These are phyloP conservation scores for Copsychus sechellarum DNA, from an alignment of 2,113 vertebrate genomes.

Conservation along the genomic window DNA sequence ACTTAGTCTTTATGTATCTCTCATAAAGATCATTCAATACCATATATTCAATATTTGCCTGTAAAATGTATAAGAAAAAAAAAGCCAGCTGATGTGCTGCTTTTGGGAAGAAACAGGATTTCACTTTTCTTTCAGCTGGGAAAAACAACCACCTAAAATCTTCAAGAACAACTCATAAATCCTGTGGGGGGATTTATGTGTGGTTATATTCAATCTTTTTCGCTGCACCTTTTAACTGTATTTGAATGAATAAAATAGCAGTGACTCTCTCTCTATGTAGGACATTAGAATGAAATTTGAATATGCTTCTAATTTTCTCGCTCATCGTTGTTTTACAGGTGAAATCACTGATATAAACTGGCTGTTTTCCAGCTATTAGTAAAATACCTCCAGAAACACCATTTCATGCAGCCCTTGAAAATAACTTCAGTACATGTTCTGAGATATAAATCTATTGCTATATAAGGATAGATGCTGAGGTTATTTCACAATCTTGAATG, in stretches of 20 bases:
- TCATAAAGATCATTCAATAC: background rate
- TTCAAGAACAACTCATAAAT: background rate
- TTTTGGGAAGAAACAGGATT: background rate
- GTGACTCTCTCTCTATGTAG: background rate
- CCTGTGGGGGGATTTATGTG: background rate
- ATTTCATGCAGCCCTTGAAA: conserved; percentile 23
- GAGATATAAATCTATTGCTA: background rate
- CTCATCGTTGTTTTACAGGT: conserved; percentile 13
- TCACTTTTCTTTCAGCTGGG: background rate
- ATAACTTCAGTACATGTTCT: background rate
- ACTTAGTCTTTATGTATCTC: background rate
- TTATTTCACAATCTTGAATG: conserved; percentile 30
- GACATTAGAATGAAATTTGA: conserved; percentile 2
- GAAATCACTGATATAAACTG: conserved; percentile 20
- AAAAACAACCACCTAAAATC: background rate
- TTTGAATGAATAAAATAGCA: conserved; percentile 20
- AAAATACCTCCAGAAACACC: background rate
- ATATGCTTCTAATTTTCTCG: conserved; percentile 28
- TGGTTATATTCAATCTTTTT: background rate
- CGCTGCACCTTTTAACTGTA: background rate
- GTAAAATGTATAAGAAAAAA: background rate
- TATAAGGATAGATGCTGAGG: background rate
- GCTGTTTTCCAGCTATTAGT: background rate
- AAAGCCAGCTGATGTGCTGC: background rate
- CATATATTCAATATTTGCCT: background rate